Evolutionary conservation across 2,113 vertebrate species (phyloP).

Genomic region (Pagrus major): DNA sequence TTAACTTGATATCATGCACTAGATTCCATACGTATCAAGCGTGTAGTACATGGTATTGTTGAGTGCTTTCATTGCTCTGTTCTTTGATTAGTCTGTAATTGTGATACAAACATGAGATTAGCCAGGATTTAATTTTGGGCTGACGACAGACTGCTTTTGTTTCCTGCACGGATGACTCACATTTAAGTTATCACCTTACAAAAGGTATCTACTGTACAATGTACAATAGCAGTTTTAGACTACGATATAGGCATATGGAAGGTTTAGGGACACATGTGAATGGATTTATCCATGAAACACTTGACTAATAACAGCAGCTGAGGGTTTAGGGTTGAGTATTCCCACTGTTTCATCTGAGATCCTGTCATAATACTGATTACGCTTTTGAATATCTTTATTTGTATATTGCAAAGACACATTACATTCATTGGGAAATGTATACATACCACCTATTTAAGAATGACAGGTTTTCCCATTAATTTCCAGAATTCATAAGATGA

Average conservation of each 20-base stretch:
- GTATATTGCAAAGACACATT: not conserved
- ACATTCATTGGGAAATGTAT: not conserved
- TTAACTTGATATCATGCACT: not conserved
- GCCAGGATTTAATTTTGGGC: constrained; percentile 53
- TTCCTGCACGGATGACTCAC: constrained; percentile 55
- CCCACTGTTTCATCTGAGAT: not conserved
- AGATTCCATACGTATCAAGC: not conserved
- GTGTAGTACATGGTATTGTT: not conserved
- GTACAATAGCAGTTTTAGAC: not conserved
- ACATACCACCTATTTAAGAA: not conserved
- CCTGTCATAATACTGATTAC: not conserved
- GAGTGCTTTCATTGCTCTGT: not conserved
- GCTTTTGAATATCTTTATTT: not conserved
- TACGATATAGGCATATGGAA: not conserved
- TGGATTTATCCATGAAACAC: not conserved
- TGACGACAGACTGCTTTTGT: constrained; percentile 30
- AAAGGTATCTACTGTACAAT: constrained; percentile 2
- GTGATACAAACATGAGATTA: constrained; percentile 62
- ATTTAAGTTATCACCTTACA: not conserved
- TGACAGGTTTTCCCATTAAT: not conserved
- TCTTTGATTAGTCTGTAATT: constrained; percentile 22
- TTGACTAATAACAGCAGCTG: not conserved
- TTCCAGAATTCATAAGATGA: not conserved
- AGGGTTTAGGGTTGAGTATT: not conserved
- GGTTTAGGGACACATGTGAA: not conserved